These are phyloP conservation scores for Zosterops pallidus DNA, from an alignment of 2,113 vertebrate genomes.

Conservation along the genomic window DNA sequence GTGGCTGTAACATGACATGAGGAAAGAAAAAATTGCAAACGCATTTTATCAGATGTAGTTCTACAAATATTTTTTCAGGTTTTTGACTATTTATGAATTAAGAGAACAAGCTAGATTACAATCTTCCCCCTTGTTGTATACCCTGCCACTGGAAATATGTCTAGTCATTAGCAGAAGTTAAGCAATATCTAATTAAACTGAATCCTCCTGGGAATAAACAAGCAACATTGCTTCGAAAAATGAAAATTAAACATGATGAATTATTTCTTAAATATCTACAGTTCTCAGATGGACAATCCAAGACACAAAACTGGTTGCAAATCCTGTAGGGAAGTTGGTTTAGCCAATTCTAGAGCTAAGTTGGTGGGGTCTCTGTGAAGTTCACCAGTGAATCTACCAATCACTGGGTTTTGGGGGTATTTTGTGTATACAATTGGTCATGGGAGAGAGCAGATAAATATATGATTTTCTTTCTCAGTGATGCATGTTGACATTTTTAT, in stretches of 20 bases:
- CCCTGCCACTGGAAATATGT: neutral
- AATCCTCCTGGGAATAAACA: neutral
- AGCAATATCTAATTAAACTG: neutral
- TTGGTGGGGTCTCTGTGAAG: neutral
- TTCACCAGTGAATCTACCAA: neutral
- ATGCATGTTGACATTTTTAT: constrained; percentile 19
- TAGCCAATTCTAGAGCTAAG: neutral
- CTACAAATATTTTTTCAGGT: neutral
- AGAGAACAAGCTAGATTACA: neutral
- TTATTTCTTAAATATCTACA: neutral
- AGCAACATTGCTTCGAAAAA: neutral
- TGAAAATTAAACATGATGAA: neutral
- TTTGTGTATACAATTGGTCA: neutral
- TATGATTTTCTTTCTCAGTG: neutral
- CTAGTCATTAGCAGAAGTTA: neutral
- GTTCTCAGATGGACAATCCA: neutral
- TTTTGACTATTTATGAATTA: neutral
- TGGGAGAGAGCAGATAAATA: neutral
- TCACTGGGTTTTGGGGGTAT: neutral
- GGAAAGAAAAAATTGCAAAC: neutral
- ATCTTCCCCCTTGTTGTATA: neutral
- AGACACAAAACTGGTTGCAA: neutral
- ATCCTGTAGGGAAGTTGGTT: neutral
- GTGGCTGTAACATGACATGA: neutral
- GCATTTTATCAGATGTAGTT: neutral